These are phyloP conservation scores for Eugnorisma glareosa DNA, from an alignment of 2,888 invertebrate species.

Conservation along the genomic window DNA sequence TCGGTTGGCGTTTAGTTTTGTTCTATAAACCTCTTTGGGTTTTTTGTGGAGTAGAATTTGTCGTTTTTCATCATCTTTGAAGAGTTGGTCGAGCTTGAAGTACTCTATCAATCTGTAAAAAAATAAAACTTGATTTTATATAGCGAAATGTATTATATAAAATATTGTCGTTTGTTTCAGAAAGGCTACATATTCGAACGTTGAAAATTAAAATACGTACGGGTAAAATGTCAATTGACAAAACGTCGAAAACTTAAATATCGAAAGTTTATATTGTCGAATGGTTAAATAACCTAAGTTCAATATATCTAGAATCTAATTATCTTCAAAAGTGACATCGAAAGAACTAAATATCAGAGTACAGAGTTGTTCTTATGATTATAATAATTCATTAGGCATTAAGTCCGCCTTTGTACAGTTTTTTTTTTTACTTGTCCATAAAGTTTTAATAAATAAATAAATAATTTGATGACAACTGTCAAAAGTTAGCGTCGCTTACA, in stretches of 20 bases:
- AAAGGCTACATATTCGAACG: too few relatives aligned
- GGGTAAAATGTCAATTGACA: neutral
- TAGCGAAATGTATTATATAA: too few relatives aligned
- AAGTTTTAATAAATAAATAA: too few relatives aligned
- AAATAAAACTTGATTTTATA: neutral
- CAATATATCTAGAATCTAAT: neutral
- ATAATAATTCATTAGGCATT: too few relatives aligned
- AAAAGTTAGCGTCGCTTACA: too few relatives aligned
- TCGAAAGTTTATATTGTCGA: neutral
- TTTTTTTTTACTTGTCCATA: too few relatives aligned
- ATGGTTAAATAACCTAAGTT: neutral
- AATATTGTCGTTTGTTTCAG: too few relatives aligned
- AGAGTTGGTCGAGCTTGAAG: constrained; percentile 65
- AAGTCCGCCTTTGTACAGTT: too few relatives aligned
- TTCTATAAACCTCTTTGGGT: constrained; percentile 65
- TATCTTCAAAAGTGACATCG: too few relatives aligned
- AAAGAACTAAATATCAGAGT: too few relatives aligned
- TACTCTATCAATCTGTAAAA: constrained; percentile 72
- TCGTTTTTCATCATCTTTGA: constrained; percentile 65
- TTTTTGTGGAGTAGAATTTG: constrained; percentile 66
- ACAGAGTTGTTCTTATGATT: too few relatives aligned
- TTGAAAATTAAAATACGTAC: neutral
- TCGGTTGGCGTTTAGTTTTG: constrained; percentile 64
- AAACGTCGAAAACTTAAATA: constrained; percentile 2
- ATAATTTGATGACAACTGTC: too few relatives aligned